Base-by-base conservation (phyloP, 2,113 vertebrate genomes). In the Nanorana parkeri region DNA sequence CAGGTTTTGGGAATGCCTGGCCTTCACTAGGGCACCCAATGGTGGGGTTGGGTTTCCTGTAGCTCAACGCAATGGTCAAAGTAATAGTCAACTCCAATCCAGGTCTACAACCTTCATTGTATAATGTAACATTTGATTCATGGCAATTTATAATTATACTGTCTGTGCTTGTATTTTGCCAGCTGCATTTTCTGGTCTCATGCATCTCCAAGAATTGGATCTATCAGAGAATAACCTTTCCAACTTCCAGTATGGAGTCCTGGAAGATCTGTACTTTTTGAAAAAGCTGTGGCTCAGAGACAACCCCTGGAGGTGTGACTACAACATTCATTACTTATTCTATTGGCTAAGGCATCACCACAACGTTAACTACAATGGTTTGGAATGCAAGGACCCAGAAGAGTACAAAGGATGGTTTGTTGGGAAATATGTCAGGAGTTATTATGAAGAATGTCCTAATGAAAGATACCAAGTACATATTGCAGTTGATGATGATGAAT, bases 281-380 rank as follows among this genome's bases (percentile, higher is more conserved):
- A 94, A 95, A 88, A 93, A 91, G 80, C 89, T 99, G 13, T 92
- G 88, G 80, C 92, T 99, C 67, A 93, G 88, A 84, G 93, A 94
- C 20, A 99, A 99, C 85, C 97, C 95, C 32, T 99, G 98, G 98
- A 90, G 93, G 88, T 99, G 98, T 69, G 97, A 99, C 89, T 99
- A 99, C 90, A 96, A 95, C 89, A 98, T 99, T 86, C 98, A 99
- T 90, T 99, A 99, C 88, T 92, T 99, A 89, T 94, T 96, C 90
- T 99, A 99, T 89, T 99, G 98, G 98, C 87, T 99, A 80, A 97
- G 95, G 85, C 96, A 96, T 77, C 98, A 99, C 85, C 96, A 96
- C 5, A 94, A 92, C 0, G 96, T 99, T 56, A 90, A 90, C 60
- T 92, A 95, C 87, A 94, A 85, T 0, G 97, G 97, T 56, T 92